phyloP scores from a whole-genome alignment of 2,888 invertebrate genomes.

The Ormyrus nitidulus region DNA sequence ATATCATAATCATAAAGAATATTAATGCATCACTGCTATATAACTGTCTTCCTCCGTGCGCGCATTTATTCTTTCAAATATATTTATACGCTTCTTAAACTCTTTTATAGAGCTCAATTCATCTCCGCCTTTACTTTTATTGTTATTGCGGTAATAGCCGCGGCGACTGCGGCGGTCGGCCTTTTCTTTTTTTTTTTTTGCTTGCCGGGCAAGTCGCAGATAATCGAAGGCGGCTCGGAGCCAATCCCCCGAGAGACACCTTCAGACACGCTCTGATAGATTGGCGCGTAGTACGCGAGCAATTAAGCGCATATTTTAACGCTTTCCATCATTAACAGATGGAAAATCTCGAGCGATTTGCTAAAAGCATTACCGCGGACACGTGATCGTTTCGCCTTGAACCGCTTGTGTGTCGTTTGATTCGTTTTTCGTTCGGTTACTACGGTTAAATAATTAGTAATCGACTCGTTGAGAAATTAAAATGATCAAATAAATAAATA shows the following conservation, averaged over 20 bases:
- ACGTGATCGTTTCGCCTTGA: not conserved
- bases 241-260: not conserved
- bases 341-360: slow-evolving; percentile 37
- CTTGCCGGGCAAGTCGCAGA: not conserved
- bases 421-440: no score
- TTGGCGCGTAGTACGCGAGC: not conserved
- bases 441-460: no score
- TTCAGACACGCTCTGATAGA: slow-evolving; percentile 45
- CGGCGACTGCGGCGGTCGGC: no score
- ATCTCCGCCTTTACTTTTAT: no score
- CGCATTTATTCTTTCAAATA: no score
- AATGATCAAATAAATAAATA: no score
- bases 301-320: slow-evolving; percentile 17
- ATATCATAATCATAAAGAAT: no score
- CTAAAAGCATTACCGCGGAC: not conserved
- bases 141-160: no score
- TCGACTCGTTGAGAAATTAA: no score
- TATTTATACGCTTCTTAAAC: not conserved
- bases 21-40: no score
- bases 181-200: no score
- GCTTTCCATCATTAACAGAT: slow-evolving; percentile 28
- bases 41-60: no score
- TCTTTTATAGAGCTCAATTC: not conserved
- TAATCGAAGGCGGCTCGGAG: slow-evolving; percentile 10
- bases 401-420: not conserved